A percentile compares a stretch with the other conserved stretches of the same genome.
Conservation (phyloP, 1,140 invertebrate species). For the Latrodectus geometricus region DNA sequence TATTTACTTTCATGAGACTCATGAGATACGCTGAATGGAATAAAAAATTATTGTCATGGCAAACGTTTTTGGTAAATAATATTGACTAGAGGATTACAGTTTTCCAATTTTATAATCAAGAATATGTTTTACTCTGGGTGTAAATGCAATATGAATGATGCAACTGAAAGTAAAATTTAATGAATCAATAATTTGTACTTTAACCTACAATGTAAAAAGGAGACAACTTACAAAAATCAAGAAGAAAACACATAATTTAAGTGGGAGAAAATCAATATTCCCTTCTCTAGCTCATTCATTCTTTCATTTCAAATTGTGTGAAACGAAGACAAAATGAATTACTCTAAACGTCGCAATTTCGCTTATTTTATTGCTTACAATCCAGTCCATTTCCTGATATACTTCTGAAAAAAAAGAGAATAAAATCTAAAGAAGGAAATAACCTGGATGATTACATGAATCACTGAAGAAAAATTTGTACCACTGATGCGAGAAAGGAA, state of each 20-base stretch:
- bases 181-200: constrained; percentile 47
- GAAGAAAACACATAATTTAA: background rate
- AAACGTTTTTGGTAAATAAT: no score
- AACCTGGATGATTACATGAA: constrained; percentile 52
- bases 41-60: no score
- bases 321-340: constrained; percentile 53
- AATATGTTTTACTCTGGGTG: no score
- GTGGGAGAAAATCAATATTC: constrained; percentile 39
- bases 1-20: no score
- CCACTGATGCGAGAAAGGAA: constrained; percentile 17
- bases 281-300: background rate
- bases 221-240: background rate
- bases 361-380: constrained; percentile 46
- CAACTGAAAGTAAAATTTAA: constrained; percentile 6
- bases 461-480: constrained; percentile 47
- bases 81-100: no score
- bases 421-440: constrained; percentile 18
- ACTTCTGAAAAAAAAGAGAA: constrained; percentile 5
- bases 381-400: constrained; percentile 33
- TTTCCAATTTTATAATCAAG: no score
- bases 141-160: no score
- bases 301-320: constrained; percentile 47
- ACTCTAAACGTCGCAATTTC: constrained; percentile 42
- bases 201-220: constrained; percentile 15
- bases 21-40: no score